Percentiles rank a stretch among this genome's conserved stretches.
Evolutionary conservation across 2,797 vertebrate genomes (phyloP).

Genomic region (Knipowitschia caucasica): DNA sequence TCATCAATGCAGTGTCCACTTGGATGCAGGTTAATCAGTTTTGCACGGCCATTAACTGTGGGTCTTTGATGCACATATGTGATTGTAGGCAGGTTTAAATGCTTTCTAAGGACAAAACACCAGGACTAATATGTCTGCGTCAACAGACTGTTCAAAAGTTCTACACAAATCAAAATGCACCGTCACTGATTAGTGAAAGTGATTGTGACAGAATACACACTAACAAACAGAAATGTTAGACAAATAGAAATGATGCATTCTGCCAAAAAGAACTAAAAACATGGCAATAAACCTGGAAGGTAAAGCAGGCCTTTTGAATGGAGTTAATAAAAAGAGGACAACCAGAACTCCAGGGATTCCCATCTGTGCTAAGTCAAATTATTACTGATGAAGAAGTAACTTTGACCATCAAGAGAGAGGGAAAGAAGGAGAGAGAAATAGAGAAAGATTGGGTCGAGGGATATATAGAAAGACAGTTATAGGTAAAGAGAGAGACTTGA

Average conservation of each 20-base stretch:
- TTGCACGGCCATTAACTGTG: background rate
- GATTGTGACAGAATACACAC: slow-evolving; percentile 70
- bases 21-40: background rate
- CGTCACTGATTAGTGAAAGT: slow-evolving; percentile 66
- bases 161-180: slow-evolving; percentile 57
- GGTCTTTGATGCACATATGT: slow-evolving; percentile 28
- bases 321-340: slow-evolving; percentile 79
- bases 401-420: slow-evolving; percentile 40
- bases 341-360: slow-evolving; percentile 72
- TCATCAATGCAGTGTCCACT: background rate
- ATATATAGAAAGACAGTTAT: background rate
- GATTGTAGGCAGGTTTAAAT: slow-evolving; percentile 35
- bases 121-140: slow-evolving; percentile 40
- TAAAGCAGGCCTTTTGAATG: slow-evolving; percentile 77
- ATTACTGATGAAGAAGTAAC: slow-evolving; percentile 68
- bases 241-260: slow-evolving; percentile 94
- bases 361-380: slow-evolving; percentile 68
- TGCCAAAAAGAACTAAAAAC: slow-evolving; percentile 74
- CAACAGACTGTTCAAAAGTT: slow-evolving; percentile 43
- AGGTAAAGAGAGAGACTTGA: background rate
- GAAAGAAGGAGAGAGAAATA: slow-evolving; percentile 28
- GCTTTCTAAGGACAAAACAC: slow-evolving; percentile 44
- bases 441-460: background rate
- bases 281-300: slow-evolving; percentile 73
- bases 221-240: slow-evolving; percentile 82